Conservation (phyloP, 2,888 invertebrate genomes). For the Aphodius granarius region DNA sequence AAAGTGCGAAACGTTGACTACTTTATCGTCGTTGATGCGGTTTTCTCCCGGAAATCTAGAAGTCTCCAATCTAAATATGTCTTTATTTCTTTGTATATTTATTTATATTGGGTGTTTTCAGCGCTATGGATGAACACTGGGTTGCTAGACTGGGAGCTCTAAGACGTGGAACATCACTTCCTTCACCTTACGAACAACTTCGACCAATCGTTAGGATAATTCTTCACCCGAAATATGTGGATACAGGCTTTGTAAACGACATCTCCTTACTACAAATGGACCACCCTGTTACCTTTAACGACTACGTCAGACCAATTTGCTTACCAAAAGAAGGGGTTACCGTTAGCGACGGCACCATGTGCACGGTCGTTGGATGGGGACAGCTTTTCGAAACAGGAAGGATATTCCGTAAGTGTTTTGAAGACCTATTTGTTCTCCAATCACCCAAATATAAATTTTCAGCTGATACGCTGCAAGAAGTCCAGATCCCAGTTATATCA, state of each 20-base stretch:
- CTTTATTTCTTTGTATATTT: slow-evolving; percentile 2
- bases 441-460: slow-evolving; percentile 32
- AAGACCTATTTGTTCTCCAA: not conserved
- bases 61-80: not conserved
- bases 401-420: slow-evolving; percentile 70
- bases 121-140: slow-evolving; percentile 76
- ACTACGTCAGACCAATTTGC: slow-evolving; percentile 67
- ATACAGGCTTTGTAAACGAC: slow-evolving; percentile 78
- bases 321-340: slow-evolving; percentile 63
- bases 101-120: slow-evolving; percentile 44
- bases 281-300: slow-evolving; percentile 62
- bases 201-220: slow-evolving; percentile 66
- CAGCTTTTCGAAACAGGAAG: slow-evolving; percentile 77
- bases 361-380: slow-evolving; percentile 82
- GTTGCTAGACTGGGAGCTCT: slow-evolving; percentile 78
- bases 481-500: slow-evolving; percentile 77
- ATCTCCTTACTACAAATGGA: slow-evolving; percentile 70
- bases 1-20: no score
- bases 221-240: slow-evolving; percentile 74
- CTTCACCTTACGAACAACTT: slow-evolving; percentile 75
- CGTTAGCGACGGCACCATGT: slow-evolving; percentile 66
- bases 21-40: no score
- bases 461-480: slow-evolving; percentile 84
- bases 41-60: no score
- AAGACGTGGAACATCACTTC: slow-evolving; percentile 70